Percentiles rank a stretch among this genome's conserved stretches.
Conservation (phyloP, 2,797 vertebrate species). For the Lepilemur septentrionalis region DNA sequence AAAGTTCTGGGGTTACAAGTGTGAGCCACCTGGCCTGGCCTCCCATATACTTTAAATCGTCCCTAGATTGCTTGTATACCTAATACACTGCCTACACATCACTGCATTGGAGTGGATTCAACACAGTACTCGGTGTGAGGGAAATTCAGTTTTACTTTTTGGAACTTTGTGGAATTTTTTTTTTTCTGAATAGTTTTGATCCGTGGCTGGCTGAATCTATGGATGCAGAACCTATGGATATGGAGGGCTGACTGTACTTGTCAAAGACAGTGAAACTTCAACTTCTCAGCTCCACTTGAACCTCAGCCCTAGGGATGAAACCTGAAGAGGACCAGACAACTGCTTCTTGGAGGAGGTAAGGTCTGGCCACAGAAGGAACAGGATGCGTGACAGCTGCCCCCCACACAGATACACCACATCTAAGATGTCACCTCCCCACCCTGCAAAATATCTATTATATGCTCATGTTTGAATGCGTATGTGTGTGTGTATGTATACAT, state of each 20-base stretch:
- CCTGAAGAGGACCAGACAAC: not conserved
- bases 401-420: not conserved
- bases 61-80: not conserved
- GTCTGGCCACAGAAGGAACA: not conserved
- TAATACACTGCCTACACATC: not conserved
- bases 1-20: not conserved
- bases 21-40: not conserved
- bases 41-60: not conserved
- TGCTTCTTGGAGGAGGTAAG: not conserved
- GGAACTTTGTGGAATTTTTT: not conserved
- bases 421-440: not conserved
- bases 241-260: not conserved
- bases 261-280: not conserved
- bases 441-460: not conserved
- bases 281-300: not conserved
- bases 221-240: not conserved
- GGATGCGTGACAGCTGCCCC: not conserved
- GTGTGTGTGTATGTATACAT: no score
- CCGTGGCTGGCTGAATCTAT: not conserved
- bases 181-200: not conserved
- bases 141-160: not conserved
- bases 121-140: not conserved
- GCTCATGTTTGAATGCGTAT: not conserved
- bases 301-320: not conserved
- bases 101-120: not conserved